phyloP scores from a whole-genome alignment of 2,888 invertebrate species.

The Drosophila lacicola region DNA sequence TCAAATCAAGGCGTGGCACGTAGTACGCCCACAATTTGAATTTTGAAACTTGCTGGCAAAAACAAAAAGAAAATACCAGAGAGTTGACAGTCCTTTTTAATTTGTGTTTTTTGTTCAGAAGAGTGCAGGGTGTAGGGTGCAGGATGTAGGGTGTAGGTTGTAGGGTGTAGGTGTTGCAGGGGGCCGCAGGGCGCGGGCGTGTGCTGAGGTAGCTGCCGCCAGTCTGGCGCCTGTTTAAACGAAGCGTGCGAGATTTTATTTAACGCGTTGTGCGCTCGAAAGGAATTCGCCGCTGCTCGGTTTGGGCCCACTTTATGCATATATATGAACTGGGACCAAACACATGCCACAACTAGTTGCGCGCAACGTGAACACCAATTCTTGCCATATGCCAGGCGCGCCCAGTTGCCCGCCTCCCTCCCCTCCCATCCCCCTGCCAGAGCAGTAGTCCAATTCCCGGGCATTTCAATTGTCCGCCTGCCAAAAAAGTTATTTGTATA shows the following conservation, averaged over 20 bases:
- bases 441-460: slow-evolving; percentile 17
- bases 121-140: not conserved
- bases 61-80: slow-evolving; percentile 14
- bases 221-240: slow-evolving; percentile 46
- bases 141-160: not conserved
- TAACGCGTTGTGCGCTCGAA: slow-evolving; percentile 56
- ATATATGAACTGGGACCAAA: slow-evolving; percentile 19
- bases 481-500: slow-evolving; percentile 29
- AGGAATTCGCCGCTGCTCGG: slow-evolving; percentile 19
- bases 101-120: slow-evolving; percentile 23
- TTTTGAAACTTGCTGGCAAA: slow-evolving; percentile 38
- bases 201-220: slow-evolving; percentile 18
- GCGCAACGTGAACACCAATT: slow-evolving; percentile 22
- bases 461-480: slow-evolving; percentile 63
- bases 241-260: slow-evolving; percentile 75
- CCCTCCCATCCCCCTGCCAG: not conserved
- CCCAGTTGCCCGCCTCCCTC: slow-evolving; percentile 11
- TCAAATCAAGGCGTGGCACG: slow-evolving; percentile 59
- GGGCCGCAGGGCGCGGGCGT: not conserved
- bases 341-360: slow-evolving; percentile 65
- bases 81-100: slow-evolving; percentile 68
- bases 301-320: slow-evolving; percentile 23
- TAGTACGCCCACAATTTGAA: slow-evolving; percentile 59
- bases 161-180: not conserved
- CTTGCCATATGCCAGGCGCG: slow-evolving; percentile 20